Evolutionary conservation across 92 coral and sea anemone genomes (phyloP).

Genomic region (Epizoanthus ramosus): DNA sequence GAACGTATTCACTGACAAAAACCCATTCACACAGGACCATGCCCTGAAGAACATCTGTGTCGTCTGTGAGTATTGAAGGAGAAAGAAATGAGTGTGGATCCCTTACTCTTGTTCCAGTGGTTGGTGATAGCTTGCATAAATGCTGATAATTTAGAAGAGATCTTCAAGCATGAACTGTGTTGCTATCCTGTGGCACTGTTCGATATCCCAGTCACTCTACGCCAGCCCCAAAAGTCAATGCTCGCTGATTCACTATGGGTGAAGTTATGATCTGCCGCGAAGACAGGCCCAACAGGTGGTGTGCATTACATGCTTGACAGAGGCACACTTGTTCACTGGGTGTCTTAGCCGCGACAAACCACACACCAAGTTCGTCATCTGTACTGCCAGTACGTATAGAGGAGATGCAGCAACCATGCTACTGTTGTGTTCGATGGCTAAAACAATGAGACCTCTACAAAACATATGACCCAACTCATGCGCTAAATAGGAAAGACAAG

Average conservation of each 20-base stretch:
- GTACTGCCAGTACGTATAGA: constrained; percentile 9
- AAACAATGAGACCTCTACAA: constrained; percentile 32
- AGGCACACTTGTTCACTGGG: constrained; percentile 25
- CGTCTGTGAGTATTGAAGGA: no score
- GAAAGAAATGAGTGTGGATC: constrained; percentile 36
- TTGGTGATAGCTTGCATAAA: constrained; percentile 21
- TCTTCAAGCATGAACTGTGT: constrained; percentile 48
- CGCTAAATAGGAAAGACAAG: constrained; percentile 38
- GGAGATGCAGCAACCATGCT: constrained; percentile 4
- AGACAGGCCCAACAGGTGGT: constrained; percentile 31
- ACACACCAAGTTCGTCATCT: constrained; percentile 4
- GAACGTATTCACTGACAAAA: no score
- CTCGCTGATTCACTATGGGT: constrained; percentile 56
- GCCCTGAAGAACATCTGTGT: no score
- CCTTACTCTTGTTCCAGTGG: constrained; percentile 39
- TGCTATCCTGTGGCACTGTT: constrained; percentile 49
- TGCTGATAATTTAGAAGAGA: constrained; percentile 1
- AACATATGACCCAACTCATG: constrained; percentile 12
- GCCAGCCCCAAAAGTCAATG: constrained; percentile 31
- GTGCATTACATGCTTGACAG: constrained; percentile 41
- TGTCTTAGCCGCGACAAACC: constrained; percentile 16
- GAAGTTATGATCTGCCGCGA: constrained; percentile 9
- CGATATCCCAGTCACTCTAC: constrained; percentile 35
- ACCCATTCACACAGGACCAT: no score
- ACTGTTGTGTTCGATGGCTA: constrained; percentile 44